A percentile compares a stretch with the other conserved stretches of the same genome.
Evolutionary conservation across 1,140 invertebrate species (phyloP).

Genomic region (Drosophila hydei): DNA sequence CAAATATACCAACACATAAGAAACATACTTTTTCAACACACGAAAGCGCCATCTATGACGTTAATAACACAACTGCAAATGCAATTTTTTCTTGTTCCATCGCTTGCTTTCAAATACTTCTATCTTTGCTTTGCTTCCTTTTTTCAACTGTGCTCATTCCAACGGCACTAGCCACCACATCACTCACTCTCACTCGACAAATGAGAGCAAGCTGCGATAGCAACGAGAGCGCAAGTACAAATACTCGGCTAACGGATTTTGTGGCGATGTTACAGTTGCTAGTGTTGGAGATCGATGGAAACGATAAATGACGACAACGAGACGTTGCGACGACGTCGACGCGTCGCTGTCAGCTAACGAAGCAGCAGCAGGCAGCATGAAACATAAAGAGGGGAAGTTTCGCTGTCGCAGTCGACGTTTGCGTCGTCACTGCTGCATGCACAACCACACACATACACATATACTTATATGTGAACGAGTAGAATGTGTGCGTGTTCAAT

Average conservation of each 20-base stretch:
- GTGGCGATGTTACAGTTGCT: slow-evolving; percentile 68
- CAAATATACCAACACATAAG: slow-evolving; percentile 9
- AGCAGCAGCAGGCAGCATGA: slow-evolving; percentile 59
- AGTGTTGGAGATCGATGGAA: slow-evolving; percentile 77
- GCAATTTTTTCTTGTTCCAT: slow-evolving; percentile 54
- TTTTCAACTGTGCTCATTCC: slow-evolving; percentile 70
- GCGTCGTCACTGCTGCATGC: slow-evolving; percentile 26
- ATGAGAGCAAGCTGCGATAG: slow-evolving; percentile 32
- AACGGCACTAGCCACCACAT: slow-evolving; percentile 36
- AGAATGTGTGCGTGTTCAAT: slow-evolving; percentile 39
- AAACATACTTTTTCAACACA: slow-evolving; percentile 35
- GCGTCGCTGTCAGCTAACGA: slow-evolving; percentile 41
- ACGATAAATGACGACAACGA: slow-evolving; percentile 76
- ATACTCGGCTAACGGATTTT: slow-evolving; percentile 66
- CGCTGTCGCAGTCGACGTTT: slow-evolving; percentile 52
- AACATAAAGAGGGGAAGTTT: slow-evolving; percentile 79
- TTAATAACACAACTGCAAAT: slow-evolving; percentile 52
- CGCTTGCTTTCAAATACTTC: slow-evolving; percentile 46
- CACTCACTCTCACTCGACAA: slow-evolving; percentile 26
- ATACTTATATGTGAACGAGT: slow-evolving; percentile 17
- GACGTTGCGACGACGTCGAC: slow-evolving; percentile 63
- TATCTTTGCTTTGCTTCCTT: slow-evolving; percentile 32
- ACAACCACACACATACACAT: slow-evolving; percentile 34
- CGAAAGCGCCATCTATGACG: slow-evolving; percentile 51
- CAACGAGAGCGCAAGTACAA: slow-evolving; percentile 48